These are phyloP conservation scores for Naja naja DNA, from an alignment of 2,113 vertebrate species.

Conservation along the genomic window DNA sequence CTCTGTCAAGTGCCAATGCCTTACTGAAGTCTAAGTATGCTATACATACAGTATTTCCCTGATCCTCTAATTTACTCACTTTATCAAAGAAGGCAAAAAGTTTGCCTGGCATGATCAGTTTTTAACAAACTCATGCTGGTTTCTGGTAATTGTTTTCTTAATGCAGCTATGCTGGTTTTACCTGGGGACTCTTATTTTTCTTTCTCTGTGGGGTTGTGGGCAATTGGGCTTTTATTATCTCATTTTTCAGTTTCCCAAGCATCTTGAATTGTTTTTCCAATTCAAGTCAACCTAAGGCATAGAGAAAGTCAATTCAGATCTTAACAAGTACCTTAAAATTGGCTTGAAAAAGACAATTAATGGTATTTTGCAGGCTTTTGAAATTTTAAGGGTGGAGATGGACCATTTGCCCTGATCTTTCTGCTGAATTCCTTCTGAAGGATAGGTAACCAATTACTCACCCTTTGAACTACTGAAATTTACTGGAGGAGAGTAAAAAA, in stretches of 20 bases:
- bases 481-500: background rate
- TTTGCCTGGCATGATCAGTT: background rate
- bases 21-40: background rate
- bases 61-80: background rate
- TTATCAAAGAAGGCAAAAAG: background rate
- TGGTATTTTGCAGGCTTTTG: background rate
- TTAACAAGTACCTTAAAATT: background rate
- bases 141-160: background rate
- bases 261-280: background rate
- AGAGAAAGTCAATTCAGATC: background rate
- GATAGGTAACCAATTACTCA: background rate
- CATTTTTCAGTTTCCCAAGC: background rate
- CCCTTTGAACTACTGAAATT: background rate
- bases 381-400: background rate
- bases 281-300: background rate
- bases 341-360: background rate
- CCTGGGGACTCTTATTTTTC: background rate
- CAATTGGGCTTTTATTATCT: background rate
- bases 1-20: background rate
- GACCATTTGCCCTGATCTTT: background rate
- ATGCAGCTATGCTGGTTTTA: background rate
- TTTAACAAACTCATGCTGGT: background rate
- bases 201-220: background rate
- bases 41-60: background rate
- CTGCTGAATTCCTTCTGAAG: background rate